Base-by-base conservation (phyloP, 2,113 vertebrate species). In the Anolis sagrei region DNA sequence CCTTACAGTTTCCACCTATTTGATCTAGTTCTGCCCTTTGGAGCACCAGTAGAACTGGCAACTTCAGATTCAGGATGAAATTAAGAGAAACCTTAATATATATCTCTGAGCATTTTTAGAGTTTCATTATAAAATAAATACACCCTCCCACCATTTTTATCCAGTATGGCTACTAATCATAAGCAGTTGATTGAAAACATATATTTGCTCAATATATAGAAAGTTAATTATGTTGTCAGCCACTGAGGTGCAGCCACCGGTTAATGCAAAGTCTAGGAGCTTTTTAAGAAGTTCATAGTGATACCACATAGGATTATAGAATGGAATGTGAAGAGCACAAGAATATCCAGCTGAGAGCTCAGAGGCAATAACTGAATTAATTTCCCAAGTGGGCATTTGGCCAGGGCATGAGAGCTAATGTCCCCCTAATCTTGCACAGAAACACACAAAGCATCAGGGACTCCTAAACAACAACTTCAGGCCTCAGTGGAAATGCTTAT, bases 301-400 rank as follows among this genome's bases (percentile, higher is more conserved):
- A 76, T 64, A 76, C 49, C 62, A 32, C 34, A 44, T 32, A 80
- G 76, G 81, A 80, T 89, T 74, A 61, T 69, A 80, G 77, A 79
- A 66, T 18, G 76, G 32, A 72, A 89, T 78, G 68, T 13, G 64
- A 78, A 80, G 58, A 75, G 73, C 77, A 84, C 68, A 83, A 79
- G 76, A 86, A 83, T 68, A 80, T 69, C 77, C 76, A 88, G 49
- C 34, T 84, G 86, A 87, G 86, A 64, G 25, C 81, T 54, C 61
- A 58, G 76, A 79, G 76, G 77, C 69, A 88, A 88, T 80, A 86
- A 84, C 83, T 19, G 64, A 85, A 79, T 82, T 78, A 86, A 82
- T 82, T 82, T 82, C 79, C 87, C 76, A 66, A 86, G 84, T 64
- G 68, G 68, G 79, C 69, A 82, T 89, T 86, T 86, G 84, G 83